Evolutionary conservation across 2,797 vertebrate genomes (phyloP), one percentile per base, ranked within the genome.

Genomic region (Pseudochromis fuscus): DNA sequence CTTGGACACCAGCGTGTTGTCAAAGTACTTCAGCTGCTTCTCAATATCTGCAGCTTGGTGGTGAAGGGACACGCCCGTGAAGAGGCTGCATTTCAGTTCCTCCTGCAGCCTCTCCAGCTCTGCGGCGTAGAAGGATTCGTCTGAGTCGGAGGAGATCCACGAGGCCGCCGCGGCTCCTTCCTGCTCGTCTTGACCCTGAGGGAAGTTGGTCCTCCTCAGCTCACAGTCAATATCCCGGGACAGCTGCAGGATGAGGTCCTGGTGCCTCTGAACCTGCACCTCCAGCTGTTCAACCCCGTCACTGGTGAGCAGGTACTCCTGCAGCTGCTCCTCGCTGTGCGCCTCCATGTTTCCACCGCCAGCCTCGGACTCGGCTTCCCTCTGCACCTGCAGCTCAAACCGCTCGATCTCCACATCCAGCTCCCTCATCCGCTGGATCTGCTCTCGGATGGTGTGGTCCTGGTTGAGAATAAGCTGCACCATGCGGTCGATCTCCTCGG

Each of bases 381-480:
- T 46, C 55, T 93, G 94, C 60, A 87, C 85, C 16, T 93, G 89
- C 0, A 93, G 73, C 80, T 97, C 95, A 52, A 94, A 90, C 65
- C 80, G 83, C 76, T 97, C 94, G 0, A 98, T 95, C 83, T 97
- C 95, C 45, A 91, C 56, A 76, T 99, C 97, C 48, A 99, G 78
- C 30, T 97, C 95, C 80, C 93, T 93, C 92, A 98, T 96, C 62
- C 91, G 92, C 44, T 94, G 91, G 53, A 97, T 95, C 85, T 99
- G 98, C 37, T 97, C 96, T 68, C 95, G 94, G 88, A 99, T 98
- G 4, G 95, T 95, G 62, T 95, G 95, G 71, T 99, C 97, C 90
- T 99, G 98, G 70, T 95, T 94, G 65, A 98, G 95, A 5, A 99
- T 96, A 21, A 98, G 90, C 74, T 96, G 95, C 66, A 98, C 95